Percentiles rank a stretch among this genome's conserved stretches.
phyloP scores from a whole-genome alignment of 2,888 invertebrate genomes.

The Alitta virens region DNA sequence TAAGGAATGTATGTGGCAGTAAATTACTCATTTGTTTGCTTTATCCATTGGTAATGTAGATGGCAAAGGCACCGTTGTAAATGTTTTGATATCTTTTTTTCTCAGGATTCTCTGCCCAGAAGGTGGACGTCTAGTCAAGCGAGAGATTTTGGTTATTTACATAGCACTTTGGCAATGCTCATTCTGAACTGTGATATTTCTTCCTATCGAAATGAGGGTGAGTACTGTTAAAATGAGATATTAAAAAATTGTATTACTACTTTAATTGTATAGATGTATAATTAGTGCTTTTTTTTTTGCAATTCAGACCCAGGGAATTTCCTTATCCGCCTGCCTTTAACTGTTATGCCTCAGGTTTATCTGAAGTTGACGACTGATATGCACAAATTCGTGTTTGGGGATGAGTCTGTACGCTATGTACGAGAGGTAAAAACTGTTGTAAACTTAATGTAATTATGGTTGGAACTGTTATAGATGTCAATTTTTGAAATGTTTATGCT shows the following conservation, averaged over 20 bases:
- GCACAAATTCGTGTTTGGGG: slow-evolving; percentile 48
- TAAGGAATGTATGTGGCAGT: no score
- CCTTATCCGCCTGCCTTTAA: slow-evolving; percentile 23
- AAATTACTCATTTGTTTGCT: no score
- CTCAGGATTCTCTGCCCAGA: slow-evolving; percentile 31
- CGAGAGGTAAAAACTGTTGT: slow-evolving; percentile 43
- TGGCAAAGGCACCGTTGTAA: no score
- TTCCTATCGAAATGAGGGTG: slow-evolving; percentile 46
- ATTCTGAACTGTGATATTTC: slow-evolving; percentile 56
- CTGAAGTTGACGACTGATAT: slow-evolving; percentile 54
- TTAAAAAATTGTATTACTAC: no score
- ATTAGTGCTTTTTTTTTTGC: no score
- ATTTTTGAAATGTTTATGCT: no score
- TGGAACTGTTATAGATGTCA: no score
- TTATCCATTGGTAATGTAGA: no score
- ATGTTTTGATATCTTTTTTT: no score
- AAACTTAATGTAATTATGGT: no score
- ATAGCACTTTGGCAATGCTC: slow-evolving; percentile 56
- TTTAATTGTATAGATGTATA: no score
- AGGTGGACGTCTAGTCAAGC: slow-evolving; percentile 59
- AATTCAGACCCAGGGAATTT: slow-evolving; percentile 31
- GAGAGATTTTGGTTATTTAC: slow-evolving; percentile 58
- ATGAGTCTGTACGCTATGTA: slow-evolving; percentile 47
- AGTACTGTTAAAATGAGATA: slow-evolving; percentile 2
- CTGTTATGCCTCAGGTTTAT: slow-evolving; percentile 40